Evolutionary conservation across 2,797 vertebrate genomes (phyloP), one percentile per base, ranked within the genome.

Genomic region (Cirrhinus molitorella): DNA sequence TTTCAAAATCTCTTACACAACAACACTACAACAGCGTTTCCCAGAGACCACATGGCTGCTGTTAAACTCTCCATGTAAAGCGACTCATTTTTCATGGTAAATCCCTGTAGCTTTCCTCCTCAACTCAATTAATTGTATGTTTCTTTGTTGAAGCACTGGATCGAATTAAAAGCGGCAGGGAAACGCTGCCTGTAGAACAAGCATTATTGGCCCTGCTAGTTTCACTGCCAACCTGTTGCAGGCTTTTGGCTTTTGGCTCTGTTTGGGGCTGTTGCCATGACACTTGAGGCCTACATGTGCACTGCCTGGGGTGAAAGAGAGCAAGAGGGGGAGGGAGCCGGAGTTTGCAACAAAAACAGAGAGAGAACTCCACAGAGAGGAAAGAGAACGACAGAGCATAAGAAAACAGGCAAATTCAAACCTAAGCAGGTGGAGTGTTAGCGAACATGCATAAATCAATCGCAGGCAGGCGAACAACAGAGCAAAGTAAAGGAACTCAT

Each of bases 161-260:
- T 85, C 28, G 45, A 79, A 81, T 87, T 81, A 85, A 84, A 87
- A 87, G 65, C 66, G 40, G 13, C 65, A 87, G 89, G 84, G 79
- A 82, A 83, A 80, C 83, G 57, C 57, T 45, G 68, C 65, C 68
- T 83, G 81, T 81, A 85, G 85, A 90, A 89, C 89, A 86, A 88
- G 66, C 86, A 79, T 92, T 91, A 93, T 90, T 92, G 91, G 89
- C 91, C 90, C 87, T 76, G 19, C 61, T 80, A 79, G 84, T 92
- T 94, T 93, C 92, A 92, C 87, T 92, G 92, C 89, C 90, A 88
- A 92, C 88, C 90, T 91, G 91, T 91, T 90, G 85, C 88, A 90
- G 91, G 90, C 90, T 90, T 88, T 80, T 68, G 87, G 90, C 84
- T 88, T 88, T 83, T 88, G 83, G 43, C 85, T 89, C 84, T 93